Evolutionary conservation across 2,113 vertebrate genomes (phyloP), one percentile per base, ranked within the genome.

Genomic region (Cottus gobio): DNA sequence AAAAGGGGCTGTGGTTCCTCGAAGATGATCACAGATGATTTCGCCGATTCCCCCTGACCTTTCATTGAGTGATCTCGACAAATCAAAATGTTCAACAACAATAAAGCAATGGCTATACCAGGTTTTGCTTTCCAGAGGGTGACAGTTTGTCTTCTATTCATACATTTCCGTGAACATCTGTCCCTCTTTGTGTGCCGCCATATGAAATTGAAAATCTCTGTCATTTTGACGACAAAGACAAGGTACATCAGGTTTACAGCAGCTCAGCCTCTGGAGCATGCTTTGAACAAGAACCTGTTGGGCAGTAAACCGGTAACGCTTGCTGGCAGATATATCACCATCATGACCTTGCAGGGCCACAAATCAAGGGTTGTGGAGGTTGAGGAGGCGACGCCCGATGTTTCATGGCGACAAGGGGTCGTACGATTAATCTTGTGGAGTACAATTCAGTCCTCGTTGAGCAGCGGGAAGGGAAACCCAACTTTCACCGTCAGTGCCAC

Each of bases 381-480:
- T 81, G 80, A 54, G 16, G 56, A 56, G 76, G 75, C 76, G 57
- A 89, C 62, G 62, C 52, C 24, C 39, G 57, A 85, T 87, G 89
- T 90, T 86, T 92, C 80, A 86, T 78, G 46, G 46, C 74, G 79
- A 73, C 79, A 80, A 63, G 79, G 77, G 80, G 80, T 76, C 72
- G 68, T 57, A 42, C 50, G 71, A 90, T 91, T 85, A 76, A 90
- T 86, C 26, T 44, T 6, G 5, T 8, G 73, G 12, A 0, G 11
- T 50, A 58, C 0, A 7, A 85, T 64, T 88, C 80, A 62, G 54
- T 70, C 50, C 63, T 18, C 16, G 11, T 71, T 1, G 30, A 61
- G 48, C 15, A 65, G 46, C 36, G 6, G 46, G n/a, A n/a, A 72
- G 74, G 67, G 20, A 54, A 89, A 75, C 44, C 37, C 67, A 67